A percentile compares a stretch with the other conserved stretches of the same genome.
These are phyloP conservation scores for Macrotrachela quadricornifera DNA, from an alignment of 1,140 invertebrate species.

Conservation along the genomic window DNA sequence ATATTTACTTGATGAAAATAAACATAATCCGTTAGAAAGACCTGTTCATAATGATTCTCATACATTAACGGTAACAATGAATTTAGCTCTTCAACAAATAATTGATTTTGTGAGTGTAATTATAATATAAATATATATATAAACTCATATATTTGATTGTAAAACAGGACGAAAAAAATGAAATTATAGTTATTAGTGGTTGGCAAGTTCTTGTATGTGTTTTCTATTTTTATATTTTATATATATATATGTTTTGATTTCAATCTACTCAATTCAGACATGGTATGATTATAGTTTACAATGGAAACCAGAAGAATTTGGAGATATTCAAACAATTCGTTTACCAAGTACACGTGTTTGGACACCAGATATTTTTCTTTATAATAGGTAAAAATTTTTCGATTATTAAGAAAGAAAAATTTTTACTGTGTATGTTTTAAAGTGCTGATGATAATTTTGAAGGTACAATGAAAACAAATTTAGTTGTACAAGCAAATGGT, in stretches of 20 bases:
- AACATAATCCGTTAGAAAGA: slow-evolving; percentile 5
- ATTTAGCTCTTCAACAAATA: slow-evolving; percentile 6
- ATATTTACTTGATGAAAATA: neutral
- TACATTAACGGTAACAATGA: slow-evolving; percentile 6
- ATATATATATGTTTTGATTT: too few relatives aligned
- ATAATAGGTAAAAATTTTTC: slow-evolving; percentile 87
- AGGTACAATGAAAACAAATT: slow-evolving; percentile 86
- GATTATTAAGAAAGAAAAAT: too few relatives aligned
- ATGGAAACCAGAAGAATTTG: slow-evolving; percentile 87
- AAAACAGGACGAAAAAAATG: slow-evolving; percentile 4
- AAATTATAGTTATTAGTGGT: slow-evolving; percentile 3
- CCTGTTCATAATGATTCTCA: slow-evolving; percentile 2
- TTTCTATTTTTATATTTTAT: too few relatives aligned
- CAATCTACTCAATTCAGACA: slow-evolving; percentile 44
- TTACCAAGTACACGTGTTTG: slow-evolving; percentile 86
- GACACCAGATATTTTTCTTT: slow-evolving; percentile 98
- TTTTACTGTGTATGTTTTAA: too few relatives aligned
- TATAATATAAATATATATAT: neutral
- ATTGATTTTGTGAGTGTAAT: neutral
- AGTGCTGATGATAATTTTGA: slow-evolving; percentile 89
- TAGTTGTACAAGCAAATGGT: slow-evolving; percentile 79
- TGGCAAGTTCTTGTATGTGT: slow-evolving; percentile 1
- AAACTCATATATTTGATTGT: neutral
- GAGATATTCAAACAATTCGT: slow-evolving; percentile 77
- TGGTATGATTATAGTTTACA: slow-evolving; percentile 95